phyloP scores from a whole-genome alignment of 1,140 invertebrate species.

The Penaeus indicus region DNA sequence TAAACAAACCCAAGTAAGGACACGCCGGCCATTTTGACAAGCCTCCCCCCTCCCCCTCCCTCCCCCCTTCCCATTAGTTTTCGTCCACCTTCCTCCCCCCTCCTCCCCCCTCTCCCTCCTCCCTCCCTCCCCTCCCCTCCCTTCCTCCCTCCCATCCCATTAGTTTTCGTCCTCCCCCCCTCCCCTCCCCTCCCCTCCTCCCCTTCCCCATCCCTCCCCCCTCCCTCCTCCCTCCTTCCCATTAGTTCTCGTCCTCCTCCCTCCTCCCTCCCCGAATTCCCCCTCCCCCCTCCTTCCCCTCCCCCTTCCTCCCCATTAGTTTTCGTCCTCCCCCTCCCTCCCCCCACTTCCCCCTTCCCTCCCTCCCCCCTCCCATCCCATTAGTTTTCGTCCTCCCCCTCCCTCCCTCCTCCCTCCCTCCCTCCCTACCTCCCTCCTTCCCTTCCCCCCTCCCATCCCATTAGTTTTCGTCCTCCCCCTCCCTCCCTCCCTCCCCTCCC shows the following conservation, averaged over 20 bases:
- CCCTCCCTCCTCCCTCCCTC: background rate
- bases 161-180: background rate
- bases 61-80: no score
- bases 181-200: background rate
- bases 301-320: conserved; percentile 14
- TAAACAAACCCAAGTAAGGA: no score
- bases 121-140: background rate
- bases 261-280: no score
- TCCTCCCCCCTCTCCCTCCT: conserved; percentile 4
- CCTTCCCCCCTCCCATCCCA: background rate
- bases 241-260: conserved; percentile 26
- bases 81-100: no score
- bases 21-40: no score
- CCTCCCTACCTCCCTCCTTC: background rate
- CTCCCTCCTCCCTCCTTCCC: conserved; percentile 39
- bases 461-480: background rate
- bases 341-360: background rate
- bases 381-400: background rate
- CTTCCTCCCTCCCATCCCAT: background rate
- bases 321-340: background rate
- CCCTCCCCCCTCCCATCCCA: background rate
- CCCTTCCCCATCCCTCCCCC: conserved; percentile 1
- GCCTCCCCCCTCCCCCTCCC: no score
- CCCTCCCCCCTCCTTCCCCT: conserved; percentile 3
- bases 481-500: background rate